Conservation (phyloP, 2,113 vertebrate genomes). For the Plotosus lineatus region DNA sequence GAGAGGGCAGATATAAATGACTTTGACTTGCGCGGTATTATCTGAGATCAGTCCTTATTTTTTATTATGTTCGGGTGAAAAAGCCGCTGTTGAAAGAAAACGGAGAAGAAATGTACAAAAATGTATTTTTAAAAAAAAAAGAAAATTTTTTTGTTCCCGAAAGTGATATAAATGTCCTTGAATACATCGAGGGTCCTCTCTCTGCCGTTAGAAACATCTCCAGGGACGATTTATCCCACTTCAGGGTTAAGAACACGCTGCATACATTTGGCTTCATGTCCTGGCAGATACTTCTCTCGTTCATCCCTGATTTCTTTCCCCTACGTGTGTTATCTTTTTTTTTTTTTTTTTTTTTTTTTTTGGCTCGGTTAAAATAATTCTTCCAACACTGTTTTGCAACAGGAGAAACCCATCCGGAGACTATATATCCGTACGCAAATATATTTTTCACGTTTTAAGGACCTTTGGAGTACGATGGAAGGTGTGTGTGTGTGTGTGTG, state of each 20-base stretch:
- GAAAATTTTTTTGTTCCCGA: neutral
- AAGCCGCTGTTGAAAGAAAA: neutral
- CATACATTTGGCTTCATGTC: neutral
- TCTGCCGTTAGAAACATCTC: neutral
- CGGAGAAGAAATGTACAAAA: neutral
- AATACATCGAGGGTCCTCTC: neutral
- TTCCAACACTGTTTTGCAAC: neutral
- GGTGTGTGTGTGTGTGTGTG: no score
- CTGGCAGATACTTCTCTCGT: neutral
- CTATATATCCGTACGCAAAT: no score
- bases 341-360: neutral
- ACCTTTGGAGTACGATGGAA: no score
- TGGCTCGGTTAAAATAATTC: neutral
- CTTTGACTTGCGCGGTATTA: constrained; percentile 29
- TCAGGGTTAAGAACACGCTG: neutral
- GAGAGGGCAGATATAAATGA: neutral
- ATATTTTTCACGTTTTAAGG: neutral
- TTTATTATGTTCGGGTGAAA: neutral
- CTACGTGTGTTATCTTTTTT: neutral
- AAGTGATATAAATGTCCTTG: neutral
- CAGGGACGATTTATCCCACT: constrained; percentile 10
- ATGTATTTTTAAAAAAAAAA: neutral
- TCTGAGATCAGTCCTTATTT: constrained; percentile 16
- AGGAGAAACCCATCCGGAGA: neutral
- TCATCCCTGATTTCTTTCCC: neutral